phyloP scores from a whole-genome alignment of 2,113 vertebrate species.

The Muscicapa adusta region DNA sequence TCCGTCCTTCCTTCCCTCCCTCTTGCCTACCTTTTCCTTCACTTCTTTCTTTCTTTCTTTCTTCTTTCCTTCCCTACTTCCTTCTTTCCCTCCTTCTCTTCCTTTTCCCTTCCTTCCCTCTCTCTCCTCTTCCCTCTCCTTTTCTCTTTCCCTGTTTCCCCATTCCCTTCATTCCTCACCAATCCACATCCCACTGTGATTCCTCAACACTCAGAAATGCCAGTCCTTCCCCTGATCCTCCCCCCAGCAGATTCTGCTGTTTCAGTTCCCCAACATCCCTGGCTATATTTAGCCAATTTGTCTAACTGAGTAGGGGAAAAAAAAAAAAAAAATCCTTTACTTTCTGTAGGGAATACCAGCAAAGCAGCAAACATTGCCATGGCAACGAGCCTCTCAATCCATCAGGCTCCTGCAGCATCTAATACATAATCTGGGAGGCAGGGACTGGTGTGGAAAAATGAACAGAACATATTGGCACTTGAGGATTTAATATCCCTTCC shows the following conservation, averaged over 20 bases:
- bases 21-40: too few species aligned
- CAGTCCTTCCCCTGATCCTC: conserved; percentile 5
- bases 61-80: neutral
- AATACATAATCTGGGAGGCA: conserved; percentile 69
- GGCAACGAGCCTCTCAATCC: conserved; percentile 80
- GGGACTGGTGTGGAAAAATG: conserved; percentile 31
- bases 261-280: conserved; percentile 49
- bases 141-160: neutral
- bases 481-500: conserved; percentile 18
- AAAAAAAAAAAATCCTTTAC: conserved; percentile 57
- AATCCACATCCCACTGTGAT: neutral
- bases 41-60: neutral
- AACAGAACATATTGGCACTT: conserved; percentile 13
- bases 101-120: rapidly evolving
- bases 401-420: conserved; percentile 69
- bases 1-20: neutral
- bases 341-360: conserved; percentile 82
- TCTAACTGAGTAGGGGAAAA: conserved; percentile 46
- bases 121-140: too few species aligned
- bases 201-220: neutral
- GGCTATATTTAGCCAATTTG: conserved; percentile 56
- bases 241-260: conserved; percentile 35
- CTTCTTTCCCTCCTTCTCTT: neutral
- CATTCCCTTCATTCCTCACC: neutral
- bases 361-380: conserved; percentile 83